Conservation (phyloP, 1,140 invertebrate genomes). For the Frieseomelitta varia region DNA sequence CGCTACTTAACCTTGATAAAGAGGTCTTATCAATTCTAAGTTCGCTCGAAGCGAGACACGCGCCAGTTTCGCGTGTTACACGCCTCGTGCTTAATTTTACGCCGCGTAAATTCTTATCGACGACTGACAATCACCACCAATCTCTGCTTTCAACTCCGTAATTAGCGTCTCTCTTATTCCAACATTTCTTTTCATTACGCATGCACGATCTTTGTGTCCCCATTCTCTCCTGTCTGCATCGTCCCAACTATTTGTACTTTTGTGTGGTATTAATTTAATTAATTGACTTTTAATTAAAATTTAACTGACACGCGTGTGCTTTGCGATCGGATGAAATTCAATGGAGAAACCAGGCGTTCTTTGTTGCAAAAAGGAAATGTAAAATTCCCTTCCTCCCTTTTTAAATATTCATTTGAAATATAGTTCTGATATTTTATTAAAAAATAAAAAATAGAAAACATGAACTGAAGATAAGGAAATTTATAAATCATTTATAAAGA, state of each 20-base stretch:
- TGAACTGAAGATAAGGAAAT: background rate
- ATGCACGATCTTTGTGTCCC: background rate
- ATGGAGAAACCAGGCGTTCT: no score
- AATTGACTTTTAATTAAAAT: no score
- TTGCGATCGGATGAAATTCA: no score
- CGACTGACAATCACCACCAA: background rate
- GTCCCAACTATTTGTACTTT: no score
- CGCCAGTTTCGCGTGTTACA: slow-evolving; percentile 5
- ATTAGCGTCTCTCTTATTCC: background rate
- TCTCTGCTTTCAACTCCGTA: background rate
- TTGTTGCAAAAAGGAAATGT: no score
- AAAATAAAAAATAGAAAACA: no score
- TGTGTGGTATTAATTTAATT: no score
- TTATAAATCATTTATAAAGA: background rate
- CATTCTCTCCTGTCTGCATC: no score
- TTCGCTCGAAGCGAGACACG: background rate
- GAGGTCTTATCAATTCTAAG: slow-evolving; percentile 11
- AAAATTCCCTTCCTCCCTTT: no score
- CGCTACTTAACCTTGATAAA: slow-evolving; percentile 29
- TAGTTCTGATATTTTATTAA: no score
- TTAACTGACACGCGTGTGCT: no score
- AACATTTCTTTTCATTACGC: background rate
- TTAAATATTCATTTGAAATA: no score
- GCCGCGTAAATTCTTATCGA: slow-evolving; percentile 7
- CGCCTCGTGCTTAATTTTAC: background rate